Percentiles rank a stretch among this genome's conserved stretches.
phyloP scores from a whole-genome alignment of 2,113 vertebrate genomes.

The human (Homo sapiens) region DNA sequence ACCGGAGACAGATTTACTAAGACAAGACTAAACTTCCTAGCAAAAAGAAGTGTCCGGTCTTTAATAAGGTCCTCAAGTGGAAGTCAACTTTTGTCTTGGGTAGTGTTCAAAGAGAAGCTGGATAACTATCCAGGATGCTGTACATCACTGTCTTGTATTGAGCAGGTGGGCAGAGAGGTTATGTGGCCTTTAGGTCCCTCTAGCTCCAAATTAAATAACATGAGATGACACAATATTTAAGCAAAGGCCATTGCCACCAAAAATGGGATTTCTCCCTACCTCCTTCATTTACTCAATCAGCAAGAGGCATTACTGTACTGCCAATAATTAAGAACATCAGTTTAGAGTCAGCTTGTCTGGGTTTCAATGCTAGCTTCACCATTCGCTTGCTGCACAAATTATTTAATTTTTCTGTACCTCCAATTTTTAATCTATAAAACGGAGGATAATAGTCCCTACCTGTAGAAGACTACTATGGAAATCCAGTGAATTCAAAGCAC shows the following conservation, averaged over 20 bases:
- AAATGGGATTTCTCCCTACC: not conserved
- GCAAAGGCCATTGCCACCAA: not conserved
- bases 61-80: not conserved
- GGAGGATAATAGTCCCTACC: not conserved
- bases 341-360: not conserved
- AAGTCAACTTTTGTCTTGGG: not conserved
- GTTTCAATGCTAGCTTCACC: not conserved
- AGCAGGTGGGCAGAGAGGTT: not conserved
- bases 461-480: not conserved
- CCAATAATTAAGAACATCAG: not conserved
- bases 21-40: not conserved
- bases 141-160: accelerated
- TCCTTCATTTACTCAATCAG: not conserved
- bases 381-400: not conserved
- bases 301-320: not conserved
- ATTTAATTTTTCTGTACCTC: not conserved
- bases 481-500: not conserved
- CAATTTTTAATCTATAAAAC: not conserved
- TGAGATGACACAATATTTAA: not conserved
- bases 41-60: not conserved
- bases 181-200: not conserved
- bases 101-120: not conserved
- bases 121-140: not conserved
- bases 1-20: not conserved
- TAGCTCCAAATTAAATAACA: not conserved